Evolutionary conservation across 2,888 invertebrate genomes (phyloP).

Genomic region (Drosophila quasianomalipes): DNA sequence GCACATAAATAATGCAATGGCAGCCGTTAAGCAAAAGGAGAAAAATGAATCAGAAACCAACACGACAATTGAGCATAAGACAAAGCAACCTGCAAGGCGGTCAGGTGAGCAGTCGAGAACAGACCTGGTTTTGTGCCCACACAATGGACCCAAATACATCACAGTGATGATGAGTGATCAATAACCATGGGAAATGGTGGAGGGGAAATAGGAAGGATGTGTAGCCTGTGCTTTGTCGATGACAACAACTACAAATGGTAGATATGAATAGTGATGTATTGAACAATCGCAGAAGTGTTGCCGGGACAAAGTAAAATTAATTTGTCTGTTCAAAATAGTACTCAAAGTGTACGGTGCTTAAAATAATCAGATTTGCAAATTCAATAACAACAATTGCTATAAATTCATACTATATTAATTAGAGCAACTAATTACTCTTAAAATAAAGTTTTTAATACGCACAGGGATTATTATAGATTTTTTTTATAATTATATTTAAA

Average conservation of each 20-base stretch:
- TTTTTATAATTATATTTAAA: not conserved
- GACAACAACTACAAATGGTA: slow-evolving; percentile 15
- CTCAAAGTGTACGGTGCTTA: not conserved
- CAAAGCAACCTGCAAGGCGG: slow-evolving; percentile 55
- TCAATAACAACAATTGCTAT: not conserved
- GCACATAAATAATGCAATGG: slow-evolving; percentile 75
- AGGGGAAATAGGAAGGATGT: not conserved
- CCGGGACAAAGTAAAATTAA: slow-evolving; percentile 12
- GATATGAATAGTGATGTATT: slow-evolving; percentile 49
- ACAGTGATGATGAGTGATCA: slow-evolving; percentile 73
- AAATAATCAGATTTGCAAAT: not conserved
- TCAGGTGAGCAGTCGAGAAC: slow-evolving; percentile 46
- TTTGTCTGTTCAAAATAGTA: slow-evolving; percentile 2
- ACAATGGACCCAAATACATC: slow-evolving; percentile 74
- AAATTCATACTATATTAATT: not conserved
- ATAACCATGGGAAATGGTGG: slow-evolving; percentile 47
- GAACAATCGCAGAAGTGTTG: slow-evolving; percentile 23
- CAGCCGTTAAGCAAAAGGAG: slow-evolving; percentile 48
- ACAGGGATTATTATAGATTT: not conserved
- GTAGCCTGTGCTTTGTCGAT: slow-evolving; percentile 12
- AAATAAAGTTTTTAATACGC: not conserved
- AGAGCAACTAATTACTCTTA: not conserved
- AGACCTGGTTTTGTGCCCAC: slow-evolving; percentile 56
- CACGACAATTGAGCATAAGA: slow-evolving; percentile 56
- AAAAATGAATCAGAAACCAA: slow-evolving; percentile 19